A percentile compares a stretch with the other conserved stretches of the same genome.
phyloP scores from a whole-genome alignment of 2,888 invertebrate genomes.

The Esperia sulphurella region DNA sequence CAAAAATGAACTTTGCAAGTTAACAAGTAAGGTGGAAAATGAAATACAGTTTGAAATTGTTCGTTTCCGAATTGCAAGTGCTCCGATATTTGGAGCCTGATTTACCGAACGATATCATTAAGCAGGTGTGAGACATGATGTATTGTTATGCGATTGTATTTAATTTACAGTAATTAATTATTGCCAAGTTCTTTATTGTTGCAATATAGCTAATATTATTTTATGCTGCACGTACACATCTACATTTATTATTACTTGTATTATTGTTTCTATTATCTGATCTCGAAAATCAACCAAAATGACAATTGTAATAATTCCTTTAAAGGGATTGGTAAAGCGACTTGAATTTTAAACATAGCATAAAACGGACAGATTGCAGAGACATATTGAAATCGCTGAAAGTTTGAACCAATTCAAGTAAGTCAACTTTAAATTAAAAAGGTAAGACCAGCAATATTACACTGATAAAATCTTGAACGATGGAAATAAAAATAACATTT shows the following conservation, averaged over 20 bases:
- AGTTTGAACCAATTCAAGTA: constrained; percentile 10
- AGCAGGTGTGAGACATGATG: neutral
- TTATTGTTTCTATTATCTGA: too few relatives aligned
- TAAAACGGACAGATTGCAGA: too few relatives aligned
- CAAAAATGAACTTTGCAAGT: too few relatives aligned
- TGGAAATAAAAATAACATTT: constrained; percentile 10
- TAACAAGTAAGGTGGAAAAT: too few relatives aligned
- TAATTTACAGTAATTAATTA: constrained; percentile 2
- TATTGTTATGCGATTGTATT: neutral
- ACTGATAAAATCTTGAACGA: constrained; percentile 11
- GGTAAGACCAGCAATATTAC: constrained; percentile 5
- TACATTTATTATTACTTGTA: too few relatives aligned
- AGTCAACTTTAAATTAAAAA: constrained; percentile 10
- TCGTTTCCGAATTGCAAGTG: too few relatives aligned
- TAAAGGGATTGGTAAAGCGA: too few relatives aligned
- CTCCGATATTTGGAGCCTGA: neutral
- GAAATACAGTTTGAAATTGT: too few relatives aligned
- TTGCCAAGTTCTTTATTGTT: constrained; percentile 3
- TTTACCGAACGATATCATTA: neutral
- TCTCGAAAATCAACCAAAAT: too few relatives aligned
- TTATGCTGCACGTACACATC: too few relatives aligned
- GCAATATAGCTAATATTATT: neutral
- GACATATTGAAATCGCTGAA: neutral
- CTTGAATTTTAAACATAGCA: neutral
- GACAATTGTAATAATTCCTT: too few relatives aligned